phyloP scores from a whole-genome alignment of 2,113 vertebrate species.

The Rissa tridactyla region DNA sequence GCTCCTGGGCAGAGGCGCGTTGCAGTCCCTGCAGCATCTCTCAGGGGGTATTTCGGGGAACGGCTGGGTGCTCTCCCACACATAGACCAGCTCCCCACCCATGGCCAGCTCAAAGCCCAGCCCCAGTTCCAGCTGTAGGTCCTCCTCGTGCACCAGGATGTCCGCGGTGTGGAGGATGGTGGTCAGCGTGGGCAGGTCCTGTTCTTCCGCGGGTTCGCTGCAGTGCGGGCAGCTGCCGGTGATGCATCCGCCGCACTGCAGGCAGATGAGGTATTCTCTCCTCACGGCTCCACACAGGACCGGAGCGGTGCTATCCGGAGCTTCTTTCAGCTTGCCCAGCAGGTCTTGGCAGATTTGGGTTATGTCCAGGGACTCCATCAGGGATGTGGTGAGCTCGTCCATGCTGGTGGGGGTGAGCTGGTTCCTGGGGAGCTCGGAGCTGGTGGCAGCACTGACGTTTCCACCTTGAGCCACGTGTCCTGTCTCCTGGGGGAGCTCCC shows the following conservation, averaged over 20 bases:
- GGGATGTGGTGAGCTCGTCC: background rate
- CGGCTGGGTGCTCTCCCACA: background rate
- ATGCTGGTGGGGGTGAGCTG: background rate
- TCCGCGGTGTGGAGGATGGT: background rate
- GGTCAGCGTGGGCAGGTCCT: background rate
- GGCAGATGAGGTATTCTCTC: background rate
- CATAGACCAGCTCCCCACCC: background rate
- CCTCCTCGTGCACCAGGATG: background rate
- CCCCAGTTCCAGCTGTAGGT: background rate
- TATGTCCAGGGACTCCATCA: background rate
- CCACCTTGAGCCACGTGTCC: background rate
- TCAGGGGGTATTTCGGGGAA: background rate
- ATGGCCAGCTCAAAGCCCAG: background rate
- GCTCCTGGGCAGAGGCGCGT: background rate
- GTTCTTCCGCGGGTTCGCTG: background rate
- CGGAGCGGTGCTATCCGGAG: accelerated
- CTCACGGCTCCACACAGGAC: accelerated
- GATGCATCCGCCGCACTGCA: background rate
- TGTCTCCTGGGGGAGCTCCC: no score
- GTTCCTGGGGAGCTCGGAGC: background rate
- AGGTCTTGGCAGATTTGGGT: background rate
- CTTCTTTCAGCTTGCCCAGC: background rate
- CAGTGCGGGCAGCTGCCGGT: background rate
- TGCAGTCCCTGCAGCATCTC: background rate
- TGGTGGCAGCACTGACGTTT: background rate